A percentile compares a stretch with the other conserved stretches of the same genome.
Evolutionary conservation across 92 coral and sea anemone genomes (phyloP).

Genomic region (Porites rus): DNA sequence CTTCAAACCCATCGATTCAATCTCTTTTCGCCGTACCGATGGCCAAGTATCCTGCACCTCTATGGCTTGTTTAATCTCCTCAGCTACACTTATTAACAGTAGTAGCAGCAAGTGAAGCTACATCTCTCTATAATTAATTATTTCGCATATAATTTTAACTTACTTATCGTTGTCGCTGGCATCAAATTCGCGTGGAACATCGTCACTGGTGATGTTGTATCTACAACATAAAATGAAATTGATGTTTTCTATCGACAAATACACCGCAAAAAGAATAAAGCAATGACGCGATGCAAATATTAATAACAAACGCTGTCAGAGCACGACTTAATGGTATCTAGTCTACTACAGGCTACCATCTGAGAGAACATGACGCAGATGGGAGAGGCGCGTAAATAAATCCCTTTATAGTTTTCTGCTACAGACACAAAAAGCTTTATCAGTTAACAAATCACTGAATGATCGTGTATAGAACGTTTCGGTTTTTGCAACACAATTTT

Average conservation of each 20-base stretch:
- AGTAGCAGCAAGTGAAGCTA: slow-evolving; percentile 2
- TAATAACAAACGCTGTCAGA: slow-evolving; percentile 3
- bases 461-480: slow-evolving; percentile 1
- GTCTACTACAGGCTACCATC: not conserved
- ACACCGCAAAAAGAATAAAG: not conserved
- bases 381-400: slow-evolving; percentile 10
- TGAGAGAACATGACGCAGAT: not conserved
- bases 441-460: slow-evolving; percentile 7
- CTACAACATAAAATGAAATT: slow-evolving; percentile 3
- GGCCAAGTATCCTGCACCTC: not conserved
- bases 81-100: not conserved
- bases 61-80: too few species aligned
- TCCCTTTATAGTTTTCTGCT: slow-evolving; percentile 6
- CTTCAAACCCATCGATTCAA: not conserved
- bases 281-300: not conserved
- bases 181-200: not conserved
- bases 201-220: slow-evolving; percentile 33
- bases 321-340: slow-evolving; percentile 12
- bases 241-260: not conserved
- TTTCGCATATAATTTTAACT: slow-evolving; percentile 6
- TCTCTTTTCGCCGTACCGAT: slow-evolving; percentile 1
- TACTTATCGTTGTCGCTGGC: slow-evolving; percentile 29
- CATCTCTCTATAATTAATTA: not conserved
- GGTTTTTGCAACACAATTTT: slow-evolving; percentile 4
- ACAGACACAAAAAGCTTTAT: slow-evolving; percentile 7